Evolutionary conservation across 2,113 vertebrate genomes (phyloP), one percentile per base, ranked within the genome.

Genomic region (Oncorhynchus keta): DNA sequence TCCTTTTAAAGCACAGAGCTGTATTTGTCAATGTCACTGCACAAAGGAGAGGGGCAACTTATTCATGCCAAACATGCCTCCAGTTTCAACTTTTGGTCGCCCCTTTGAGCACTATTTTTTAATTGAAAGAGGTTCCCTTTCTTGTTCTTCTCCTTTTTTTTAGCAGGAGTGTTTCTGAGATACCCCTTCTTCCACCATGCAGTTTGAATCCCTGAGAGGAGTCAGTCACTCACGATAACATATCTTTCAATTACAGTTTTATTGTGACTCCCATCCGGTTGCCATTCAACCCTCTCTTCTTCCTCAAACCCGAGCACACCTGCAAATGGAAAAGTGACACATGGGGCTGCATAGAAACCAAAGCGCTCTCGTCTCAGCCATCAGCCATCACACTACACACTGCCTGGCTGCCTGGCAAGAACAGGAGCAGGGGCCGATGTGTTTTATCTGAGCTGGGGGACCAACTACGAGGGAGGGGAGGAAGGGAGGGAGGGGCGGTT

Each of bases 241-340:
- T 92, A 93, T 94, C 92, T 92, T 93, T 93, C 91, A 93, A 94
- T 94, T 93, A 93, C 87, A 90, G 88, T 92, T 91, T 91, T 90
- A 93, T 92, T 93, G 90, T 90, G 86, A 90, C 87, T 87, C 84
- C 85, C 88, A 88, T 91, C 87, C 90, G 77, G 84, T 84, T 86
- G 86, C 88, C 88, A 90, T 92, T 91, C 90, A 91, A 78, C 72
- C 76, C 82, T 81, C 18, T 28, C 68, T 12, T 13, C 68, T 13
- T 7, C 32, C 35, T 35, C 35, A 72, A 84, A 80, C 80, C 79
- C 76, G 73, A 39, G 73, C 76, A 13, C 88, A 92, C 90, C 89
- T 91, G 90, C 85, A 86, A 89, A 85, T 84, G 86, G 85, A 82
- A 84, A 84, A 89, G 80, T 88, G 88, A 90, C 90, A 89, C 87